Evolutionary conservation across 2,797 vertebrate genomes (phyloP).

Genomic region (Sternarchorhynchus goeldii): DNA sequence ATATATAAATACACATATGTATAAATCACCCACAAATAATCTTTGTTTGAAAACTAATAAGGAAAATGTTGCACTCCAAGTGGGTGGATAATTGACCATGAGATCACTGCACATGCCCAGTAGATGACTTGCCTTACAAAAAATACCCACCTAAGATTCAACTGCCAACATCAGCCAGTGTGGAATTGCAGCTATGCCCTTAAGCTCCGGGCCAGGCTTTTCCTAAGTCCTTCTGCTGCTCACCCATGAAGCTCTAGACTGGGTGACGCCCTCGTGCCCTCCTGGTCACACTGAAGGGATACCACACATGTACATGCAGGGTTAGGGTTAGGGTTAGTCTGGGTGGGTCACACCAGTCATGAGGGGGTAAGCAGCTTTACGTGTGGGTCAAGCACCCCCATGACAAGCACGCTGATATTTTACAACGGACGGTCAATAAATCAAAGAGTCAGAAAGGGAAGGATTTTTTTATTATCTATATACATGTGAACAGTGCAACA

Average conservation of each 20-base stretch:
- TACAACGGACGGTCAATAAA: slow-evolving; percentile 10
- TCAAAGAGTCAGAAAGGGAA: neutral
- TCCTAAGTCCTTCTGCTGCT: slow-evolving; percentile 22
- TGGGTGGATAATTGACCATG: neutral
- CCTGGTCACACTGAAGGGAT: neutral
- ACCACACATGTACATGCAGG: neutral
- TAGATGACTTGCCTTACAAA: neutral
- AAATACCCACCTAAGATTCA: slow-evolving; percentile 14
- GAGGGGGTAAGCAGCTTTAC: neutral
- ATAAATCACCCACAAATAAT: neutral
- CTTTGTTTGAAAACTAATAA: neutral
- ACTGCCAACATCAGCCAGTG: neutral
- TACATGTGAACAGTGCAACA: no score
- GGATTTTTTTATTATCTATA: no score
- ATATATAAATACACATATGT: neutral
- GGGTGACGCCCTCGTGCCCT: slow-evolving; percentile 12
- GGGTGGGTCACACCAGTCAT: neutral
- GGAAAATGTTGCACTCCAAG: no score
- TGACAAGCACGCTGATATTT: neutral
- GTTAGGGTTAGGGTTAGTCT: no score
- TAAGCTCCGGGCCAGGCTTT: slow-evolving; percentile 15
- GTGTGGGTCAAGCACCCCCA: neutral
- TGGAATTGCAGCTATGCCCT: slow-evolving; percentile 25
- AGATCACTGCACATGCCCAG: neutral
- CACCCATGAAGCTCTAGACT: slow-evolving; percentile 26